These are phyloP conservation scores for Itoplectis maculator DNA, from an alignment of 2,888 invertebrate genomes.

Conservation along the genomic window DNA sequence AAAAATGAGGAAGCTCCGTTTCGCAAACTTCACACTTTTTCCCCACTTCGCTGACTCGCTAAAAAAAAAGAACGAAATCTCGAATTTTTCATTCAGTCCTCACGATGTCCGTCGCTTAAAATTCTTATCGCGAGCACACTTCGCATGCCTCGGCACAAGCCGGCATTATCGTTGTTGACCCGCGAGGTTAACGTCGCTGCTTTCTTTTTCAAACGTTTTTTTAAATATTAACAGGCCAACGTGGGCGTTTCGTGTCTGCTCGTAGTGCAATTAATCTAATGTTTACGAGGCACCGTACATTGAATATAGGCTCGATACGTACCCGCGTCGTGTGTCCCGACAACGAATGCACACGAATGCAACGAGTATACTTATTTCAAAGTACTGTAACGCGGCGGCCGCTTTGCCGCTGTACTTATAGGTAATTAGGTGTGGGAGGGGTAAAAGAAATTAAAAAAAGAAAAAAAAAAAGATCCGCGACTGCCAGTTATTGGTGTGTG, in stretches of 20 bases:
- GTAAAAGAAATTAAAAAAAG: conserved; percentile 23
- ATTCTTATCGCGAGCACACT: neutral
- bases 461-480: no score
- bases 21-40: neutral
- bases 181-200: neutral
- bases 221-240: conserved; percentile 23
- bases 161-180: conserved; percentile 6
- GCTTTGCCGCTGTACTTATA: conserved; percentile 20
- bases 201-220: conserved; percentile 13
- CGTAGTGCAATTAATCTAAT: conserved; percentile 33
- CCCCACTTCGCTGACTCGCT: neutral
- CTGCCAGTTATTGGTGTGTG: neutral
- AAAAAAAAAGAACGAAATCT: no score
- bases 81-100: neutral
- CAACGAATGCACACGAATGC: conserved; percentile 20
- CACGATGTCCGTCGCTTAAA: neutral
- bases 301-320: neutral
- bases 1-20: neutral
- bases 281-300: conserved; percentile 4
- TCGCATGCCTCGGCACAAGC: neutral
- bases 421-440: conserved; percentile 33
- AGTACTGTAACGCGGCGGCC: conserved; percentile 14
- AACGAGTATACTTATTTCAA: conserved; percentile 35
- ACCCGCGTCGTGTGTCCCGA: neutral
- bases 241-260: neutral